These are phyloP conservation scores for Phoenoteleia sp. DNA, from an alignment of 2,888 invertebrate species.

Conservation along the genomic window DNA sequence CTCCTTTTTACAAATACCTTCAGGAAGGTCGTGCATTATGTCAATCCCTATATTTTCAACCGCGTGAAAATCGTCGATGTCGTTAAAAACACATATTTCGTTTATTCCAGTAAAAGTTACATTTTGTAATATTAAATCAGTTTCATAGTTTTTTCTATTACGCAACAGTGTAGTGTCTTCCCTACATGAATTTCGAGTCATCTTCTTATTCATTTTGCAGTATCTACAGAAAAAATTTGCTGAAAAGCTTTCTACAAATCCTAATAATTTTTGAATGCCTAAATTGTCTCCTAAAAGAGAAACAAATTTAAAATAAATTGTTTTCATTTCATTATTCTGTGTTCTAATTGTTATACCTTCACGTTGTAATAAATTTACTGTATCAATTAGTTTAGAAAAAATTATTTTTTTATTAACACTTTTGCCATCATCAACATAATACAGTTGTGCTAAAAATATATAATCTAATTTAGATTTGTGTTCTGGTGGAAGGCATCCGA, in stretches of 20 bases:
- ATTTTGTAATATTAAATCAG: conserved; percentile 10
- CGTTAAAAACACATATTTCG: neutral
- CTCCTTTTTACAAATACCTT: conserved; percentile 25
- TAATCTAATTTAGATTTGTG: conserved; percentile 33
- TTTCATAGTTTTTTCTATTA: conserved; percentile 10
- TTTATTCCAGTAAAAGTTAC: neutral
- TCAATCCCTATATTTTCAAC: conserved; percentile 28
- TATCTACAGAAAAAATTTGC: conserved; percentile 1
- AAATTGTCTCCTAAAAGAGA: conserved; percentile 55
- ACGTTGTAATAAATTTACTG: conserved; percentile 47
- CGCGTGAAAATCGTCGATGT: conserved; percentile 22
- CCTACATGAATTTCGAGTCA: neutral
- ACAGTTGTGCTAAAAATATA: conserved; percentile 48
- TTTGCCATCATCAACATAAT: conserved; percentile 39
- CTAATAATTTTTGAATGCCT: conserved; percentile 33
- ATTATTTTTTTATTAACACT: conserved; percentile 22
- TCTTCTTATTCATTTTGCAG: neutral
- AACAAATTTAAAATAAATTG: conserved; percentile 40
- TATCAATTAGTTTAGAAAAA: conserved; percentile 28
- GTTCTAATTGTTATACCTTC: conserved; percentile 45
- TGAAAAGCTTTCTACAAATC: conserved; percentile 49
- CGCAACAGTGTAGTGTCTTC: neutral
- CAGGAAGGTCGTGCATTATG: conserved; percentile 29
- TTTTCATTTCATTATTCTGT: neutral
- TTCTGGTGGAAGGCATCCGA: conserved; percentile 32